Conservation (phyloP, 2,113 vertebrate genomes). For the Burhinus oedicnemus region DNA sequence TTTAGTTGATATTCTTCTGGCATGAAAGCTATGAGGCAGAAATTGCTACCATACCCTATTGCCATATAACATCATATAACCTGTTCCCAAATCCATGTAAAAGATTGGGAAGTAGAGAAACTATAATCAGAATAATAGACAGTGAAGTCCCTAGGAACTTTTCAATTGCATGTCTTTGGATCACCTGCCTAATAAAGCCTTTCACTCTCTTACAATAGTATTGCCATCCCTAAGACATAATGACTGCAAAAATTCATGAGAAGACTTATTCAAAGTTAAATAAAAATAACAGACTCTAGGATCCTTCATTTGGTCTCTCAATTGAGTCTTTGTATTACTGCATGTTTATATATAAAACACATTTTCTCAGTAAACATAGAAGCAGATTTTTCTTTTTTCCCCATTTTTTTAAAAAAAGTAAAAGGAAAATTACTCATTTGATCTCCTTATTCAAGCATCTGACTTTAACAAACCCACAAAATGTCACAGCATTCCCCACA, state of each 20-base stretch:
- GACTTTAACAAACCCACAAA: background rate
- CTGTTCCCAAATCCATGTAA: conserved; percentile 9
- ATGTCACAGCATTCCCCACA: background rate
- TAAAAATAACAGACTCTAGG: background rate
- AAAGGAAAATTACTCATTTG: background rate
- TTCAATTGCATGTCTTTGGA: background rate
- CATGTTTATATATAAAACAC: background rate
- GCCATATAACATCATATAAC: background rate
- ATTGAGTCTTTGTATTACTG: background rate
- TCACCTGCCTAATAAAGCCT: background rate
- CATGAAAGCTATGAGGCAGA: background rate
- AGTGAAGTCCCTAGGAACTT: background rate
- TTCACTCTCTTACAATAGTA: background rate
- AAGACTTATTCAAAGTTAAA: background rate
- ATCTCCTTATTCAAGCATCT: background rate
- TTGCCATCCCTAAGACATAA: background rate
- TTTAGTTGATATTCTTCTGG: background rate
- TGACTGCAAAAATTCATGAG: background rate
- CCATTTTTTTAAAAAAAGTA: rapidly evolving
- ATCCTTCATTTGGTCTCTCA: background rate
- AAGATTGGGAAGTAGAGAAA: background rate
- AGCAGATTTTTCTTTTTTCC: background rate
- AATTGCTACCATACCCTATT: background rate
- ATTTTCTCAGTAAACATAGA: background rate
- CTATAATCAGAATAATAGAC: background rate